phyloP scores from a whole-genome alignment of 2,113 vertebrate species.

The Hepsetus odoe region DNA sequence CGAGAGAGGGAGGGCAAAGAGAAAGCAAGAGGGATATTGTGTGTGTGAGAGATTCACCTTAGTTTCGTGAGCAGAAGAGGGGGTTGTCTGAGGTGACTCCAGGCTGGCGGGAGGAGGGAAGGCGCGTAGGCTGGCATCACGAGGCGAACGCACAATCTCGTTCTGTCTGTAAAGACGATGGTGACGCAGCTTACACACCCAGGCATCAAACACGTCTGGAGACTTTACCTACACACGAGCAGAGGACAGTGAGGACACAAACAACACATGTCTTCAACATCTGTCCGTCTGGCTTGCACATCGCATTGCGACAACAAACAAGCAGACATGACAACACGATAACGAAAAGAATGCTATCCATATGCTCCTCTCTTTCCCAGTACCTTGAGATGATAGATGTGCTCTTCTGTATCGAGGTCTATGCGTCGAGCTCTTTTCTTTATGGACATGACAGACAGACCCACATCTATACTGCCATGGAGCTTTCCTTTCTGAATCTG shows the following conservation, averaged over 20 bases:
- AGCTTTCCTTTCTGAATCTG: conserved; percentile 98
- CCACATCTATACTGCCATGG: conserved; percentile 97
- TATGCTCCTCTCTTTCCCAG: not conserved
- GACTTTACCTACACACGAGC: conserved; percentile 86
- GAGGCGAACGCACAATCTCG: conserved; percentile 94
- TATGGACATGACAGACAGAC: conserved; percentile 97
- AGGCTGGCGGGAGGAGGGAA: conserved; percentile 85
- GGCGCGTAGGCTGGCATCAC: conserved; percentile 89
- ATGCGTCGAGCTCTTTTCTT: conserved; percentile 97
- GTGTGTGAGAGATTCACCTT: conserved; percentile 76
- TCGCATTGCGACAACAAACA: conserved; percentile 1
- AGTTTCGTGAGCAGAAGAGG: conserved; percentile 78
- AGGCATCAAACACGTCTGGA: conserved; percentile 94
- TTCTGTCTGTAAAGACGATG: conserved; percentile 96
- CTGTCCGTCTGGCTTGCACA: conserved; percentile 33
- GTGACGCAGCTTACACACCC: conserved; percentile 93
- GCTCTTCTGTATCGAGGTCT: conserved; percentile 97
- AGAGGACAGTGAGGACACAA: conserved; percentile 30
- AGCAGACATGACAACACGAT: too few species aligned
- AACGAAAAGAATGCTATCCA: not conserved
- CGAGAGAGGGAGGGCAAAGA: not conserved
- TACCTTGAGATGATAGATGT: conserved; percentile 99
- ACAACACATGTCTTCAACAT: conserved; percentile 29
- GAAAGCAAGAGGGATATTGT: not conserved
- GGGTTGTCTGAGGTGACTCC: conserved; percentile 87